Evolutionary conservation across 2,888 invertebrate genomes (phyloP), one percentile per base, ranked within the genome.

Genomic region (Rhogogaster chlorosoma): DNA sequence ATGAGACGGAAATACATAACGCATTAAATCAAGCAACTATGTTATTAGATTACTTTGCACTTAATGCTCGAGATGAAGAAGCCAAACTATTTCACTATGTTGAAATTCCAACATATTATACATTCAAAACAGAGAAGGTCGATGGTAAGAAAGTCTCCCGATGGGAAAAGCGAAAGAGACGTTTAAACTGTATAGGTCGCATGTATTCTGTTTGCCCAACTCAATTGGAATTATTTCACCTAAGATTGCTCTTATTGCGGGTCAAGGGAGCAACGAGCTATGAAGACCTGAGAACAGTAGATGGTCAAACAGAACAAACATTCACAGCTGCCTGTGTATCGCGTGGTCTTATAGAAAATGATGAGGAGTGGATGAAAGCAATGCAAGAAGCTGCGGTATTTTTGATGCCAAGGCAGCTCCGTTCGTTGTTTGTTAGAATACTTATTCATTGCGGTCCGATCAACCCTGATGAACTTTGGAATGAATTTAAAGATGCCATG

Each of bases 181-280:
- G 42, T 71, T 85, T 86, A 5, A 86, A 86, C 80, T 75, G 83
- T 32, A 85, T 84, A 32, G 82, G 45, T 82, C 73, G 67, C 36
- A 70, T 70, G 70, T 70, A 70, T 36, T 70, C 70, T 32, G 70
- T 70, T 36, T 29, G 29, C 12, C 86, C 85, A 29, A 64, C 64
- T 22, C 64, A 92, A 73, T 70, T 64, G 2, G 91, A 92, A 88
- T 84, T 88, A 26, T 91, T 86, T 86, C 87, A 88, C 83, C 84
- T 92, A 12, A 86, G 90, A 61, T 82, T 91, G 38, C 85, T 92
- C 12, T 87, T 92, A 26, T 85, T 89, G 0, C 86, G 89, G 49
- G 87, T 90, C 0, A 88, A 87, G 87, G 91, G 90, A 38, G 88
- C 89, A 32, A 89, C 82, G 61, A 88, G 88, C 86, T 92, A 89